These are phyloP conservation scores for Drosophila nannoptera DNA, from an alignment of 1,140 invertebrate species.

Conservation along the genomic window DNA sequence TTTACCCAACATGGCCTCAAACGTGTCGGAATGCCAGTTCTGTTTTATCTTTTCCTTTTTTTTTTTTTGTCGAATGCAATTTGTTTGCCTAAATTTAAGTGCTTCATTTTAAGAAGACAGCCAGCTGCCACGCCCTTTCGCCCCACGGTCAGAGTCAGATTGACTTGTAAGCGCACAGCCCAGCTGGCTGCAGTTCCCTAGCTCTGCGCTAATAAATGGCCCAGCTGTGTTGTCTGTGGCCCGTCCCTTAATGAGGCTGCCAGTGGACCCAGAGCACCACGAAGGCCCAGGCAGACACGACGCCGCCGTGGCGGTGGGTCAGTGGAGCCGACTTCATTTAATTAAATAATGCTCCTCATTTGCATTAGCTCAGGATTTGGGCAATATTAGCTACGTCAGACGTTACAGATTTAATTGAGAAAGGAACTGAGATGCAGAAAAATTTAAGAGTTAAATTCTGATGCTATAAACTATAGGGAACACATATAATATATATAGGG, in stretches of 20 bases:
- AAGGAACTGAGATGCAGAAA: too few relatives aligned
- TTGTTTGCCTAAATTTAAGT: conserved; percentile 44
- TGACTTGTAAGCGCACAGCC: conserved; percentile 27
- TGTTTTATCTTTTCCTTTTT: conserved; percentile 20
- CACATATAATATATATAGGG: too few relatives aligned
- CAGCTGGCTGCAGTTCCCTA: conserved; percentile 2
- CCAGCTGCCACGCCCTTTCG: conserved; percentile 22
- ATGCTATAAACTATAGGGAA: too few relatives aligned
- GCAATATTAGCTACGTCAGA: neutral
- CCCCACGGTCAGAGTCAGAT: conserved; percentile 32
- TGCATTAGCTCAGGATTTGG: conserved; percentile 32
- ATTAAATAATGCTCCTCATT: conserved; percentile 54
- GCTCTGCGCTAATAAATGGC: conserved; percentile 32
- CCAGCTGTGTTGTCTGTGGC: conserved; percentile 24
- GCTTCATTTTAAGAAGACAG: conserved; percentile 35
- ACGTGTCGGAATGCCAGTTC: conserved; percentile 10
- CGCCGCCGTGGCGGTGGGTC: conserved; percentile 9
- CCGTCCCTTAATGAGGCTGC: conserved; percentile 39
- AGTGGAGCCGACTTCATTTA: conserved; percentile 51
- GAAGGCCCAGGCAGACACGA: conserved; percentile 17
- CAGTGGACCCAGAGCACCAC: neutral
- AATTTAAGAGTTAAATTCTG: too few relatives aligned
- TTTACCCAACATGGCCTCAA: conserved; percentile 40
- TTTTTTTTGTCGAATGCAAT: neutral
- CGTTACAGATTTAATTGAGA: neutral